Base-by-base conservation (phyloP, 2,797 vertebrate species). In the Semotilus atromaculatus region DNA sequence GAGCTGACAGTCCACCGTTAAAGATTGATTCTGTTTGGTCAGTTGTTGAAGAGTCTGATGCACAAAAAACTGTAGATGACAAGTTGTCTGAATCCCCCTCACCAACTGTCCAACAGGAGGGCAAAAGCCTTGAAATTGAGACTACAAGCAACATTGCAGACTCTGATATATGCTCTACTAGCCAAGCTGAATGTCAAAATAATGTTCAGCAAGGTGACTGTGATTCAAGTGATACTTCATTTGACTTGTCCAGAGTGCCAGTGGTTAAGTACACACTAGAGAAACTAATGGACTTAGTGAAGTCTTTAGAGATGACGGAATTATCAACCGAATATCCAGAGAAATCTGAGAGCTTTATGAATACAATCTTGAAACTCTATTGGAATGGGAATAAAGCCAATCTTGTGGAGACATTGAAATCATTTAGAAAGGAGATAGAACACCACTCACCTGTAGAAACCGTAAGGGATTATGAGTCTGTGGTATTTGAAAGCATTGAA, bases 21-120 rank as follows among this genome's bases (percentile, higher is more conserved):
- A 87, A 87, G 45, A 86, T 86, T 7, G 19, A 38, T 51, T n/a
- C 36, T 1, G 64, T 86, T 19, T 82, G 62, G 72, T 45, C 84
- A 58, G 58, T 81, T 75, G 4, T 2, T 16, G 31, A 75, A 5
- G 40, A 84, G 19, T 29, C 16, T 43, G 70, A 75, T 26, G 18
- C 55, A 71, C 34, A 5, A 18, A 51, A 14, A 81, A 43, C 29
- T 14, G 8, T 13, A 23, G 58, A 6, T 31, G 31, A 40, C 10
- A 36, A 76, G 40, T 67, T 72, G 16, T 5, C 58, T 53, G 9
- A 73, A 31, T 58, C 40, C 11, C 26, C 48, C 23, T 81, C 60
- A n/a, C 38, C 10, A 58, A 8, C 4, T 0, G 40, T 43, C 66
- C 21, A 85, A 72, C 34, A 19, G 29, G 26, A 81, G 10, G 62